Evolutionary conservation across 1,140 invertebrate genomes (phyloP).

Genomic region (Chironomus striatipennis): DNA sequence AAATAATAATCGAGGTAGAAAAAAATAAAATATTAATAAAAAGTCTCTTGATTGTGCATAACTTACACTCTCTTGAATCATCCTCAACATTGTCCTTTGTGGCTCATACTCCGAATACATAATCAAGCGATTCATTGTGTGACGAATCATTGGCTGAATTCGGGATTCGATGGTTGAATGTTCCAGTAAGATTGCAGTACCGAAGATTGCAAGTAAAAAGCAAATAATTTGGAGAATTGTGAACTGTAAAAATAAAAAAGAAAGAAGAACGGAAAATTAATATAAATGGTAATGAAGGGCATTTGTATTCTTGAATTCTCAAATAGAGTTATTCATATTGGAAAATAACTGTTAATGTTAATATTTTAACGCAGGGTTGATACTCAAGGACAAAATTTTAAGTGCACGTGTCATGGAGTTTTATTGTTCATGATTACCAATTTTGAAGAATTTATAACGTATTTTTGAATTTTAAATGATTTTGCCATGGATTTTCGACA

Average conservation of each 20-base stretch:
- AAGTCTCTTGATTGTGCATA: not conserved
- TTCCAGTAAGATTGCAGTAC: constrained; percentile 66
- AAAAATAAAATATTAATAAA: too few relatives aligned
- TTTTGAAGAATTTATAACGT: too few relatives aligned
- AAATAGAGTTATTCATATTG: constrained; percentile 16
- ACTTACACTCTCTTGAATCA: constrained; percentile 79
- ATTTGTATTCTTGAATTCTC: too few relatives aligned
- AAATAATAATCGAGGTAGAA: too few relatives aligned
- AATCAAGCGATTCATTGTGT: constrained; percentile 62
- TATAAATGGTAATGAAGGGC: not conserved
- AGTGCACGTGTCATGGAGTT: not conserved
- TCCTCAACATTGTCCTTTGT: constrained; percentile 55
- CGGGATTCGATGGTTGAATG: constrained; percentile 69
- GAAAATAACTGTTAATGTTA: not conserved
- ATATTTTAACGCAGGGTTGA: not conserved
- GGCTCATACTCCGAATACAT: constrained; percentile 48
- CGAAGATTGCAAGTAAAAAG: constrained; percentile 62
- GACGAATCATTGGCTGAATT: constrained; percentile 62
- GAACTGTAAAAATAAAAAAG: constrained; percentile 43
- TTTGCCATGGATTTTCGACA: too few relatives aligned
- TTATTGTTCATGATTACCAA: too few relatives aligned
- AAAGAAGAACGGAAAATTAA: not conserved
- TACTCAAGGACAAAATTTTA: not conserved
- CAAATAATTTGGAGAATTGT: constrained; percentile 57
- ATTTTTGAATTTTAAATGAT: too few relatives aligned